Evolutionary conservation across 2,888 invertebrate species (phyloP).

Genomic region (Pocota personata): DNA sequence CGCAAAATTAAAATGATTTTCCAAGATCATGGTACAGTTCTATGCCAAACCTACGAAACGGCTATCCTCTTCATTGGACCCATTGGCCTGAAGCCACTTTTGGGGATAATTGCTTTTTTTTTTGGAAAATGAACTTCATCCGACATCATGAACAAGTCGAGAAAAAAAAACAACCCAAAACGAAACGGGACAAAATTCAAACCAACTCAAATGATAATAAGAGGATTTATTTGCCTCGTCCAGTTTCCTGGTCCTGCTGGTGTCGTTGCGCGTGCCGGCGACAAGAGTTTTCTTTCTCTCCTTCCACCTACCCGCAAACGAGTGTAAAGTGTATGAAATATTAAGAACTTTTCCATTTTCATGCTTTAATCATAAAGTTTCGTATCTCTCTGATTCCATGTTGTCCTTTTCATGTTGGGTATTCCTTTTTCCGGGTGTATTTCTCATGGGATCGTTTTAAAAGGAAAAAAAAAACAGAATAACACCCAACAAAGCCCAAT

Average conservation of each 20-base stretch:
- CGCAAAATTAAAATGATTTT: slow-evolving; percentile 9
- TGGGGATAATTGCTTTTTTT: slow-evolving; percentile 39
- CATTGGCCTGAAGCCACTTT: slow-evolving; percentile 21
- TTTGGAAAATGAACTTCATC: neutral
- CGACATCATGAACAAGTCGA: neutral
- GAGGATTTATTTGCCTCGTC: slow-evolving; percentile 44
- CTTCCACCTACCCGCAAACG: neutral
- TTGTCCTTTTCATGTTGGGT: slow-evolving; percentile 39
- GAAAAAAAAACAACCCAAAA: neutral
- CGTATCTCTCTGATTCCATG: slow-evolving; percentile 42
- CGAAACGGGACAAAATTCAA: slow-evolving; percentile 15
- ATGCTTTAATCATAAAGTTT: slow-evolving; percentile 55
- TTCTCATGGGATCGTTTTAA: slow-evolving; percentile 40
- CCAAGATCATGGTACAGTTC: slow-evolving; percentile 12
- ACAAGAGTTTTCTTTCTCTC: neutral
- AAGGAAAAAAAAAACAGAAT: neutral
- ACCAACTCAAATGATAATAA: slow-evolving; percentile 55
- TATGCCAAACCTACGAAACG: neutral
- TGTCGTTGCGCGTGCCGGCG: slow-evolving; percentile 26
- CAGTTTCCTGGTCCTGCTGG: neutral
- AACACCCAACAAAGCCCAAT: slow-evolving; percentile 47
- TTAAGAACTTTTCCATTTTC: slow-evolving; percentile 55
- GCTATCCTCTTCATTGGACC: slow-evolving; percentile 5
- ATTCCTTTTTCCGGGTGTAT: slow-evolving; percentile 15
- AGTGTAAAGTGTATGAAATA: slow-evolving; percentile 29